Conservation (phyloP, 2,113 vertebrate species). For the Phoxinus phoxinus region DNA sequence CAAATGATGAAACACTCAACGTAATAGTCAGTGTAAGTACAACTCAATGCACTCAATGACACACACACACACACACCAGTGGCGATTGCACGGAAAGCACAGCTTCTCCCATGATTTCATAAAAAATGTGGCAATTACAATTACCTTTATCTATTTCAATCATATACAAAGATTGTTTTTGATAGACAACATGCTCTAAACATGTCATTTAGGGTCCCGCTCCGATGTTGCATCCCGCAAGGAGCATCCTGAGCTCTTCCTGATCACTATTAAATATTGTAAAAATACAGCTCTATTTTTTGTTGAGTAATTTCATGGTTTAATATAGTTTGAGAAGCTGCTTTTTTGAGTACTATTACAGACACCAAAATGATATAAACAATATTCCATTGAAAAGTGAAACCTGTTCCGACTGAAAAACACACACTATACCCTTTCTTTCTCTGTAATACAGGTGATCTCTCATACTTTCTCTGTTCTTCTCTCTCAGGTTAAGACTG, state of each 20-base stretch:
- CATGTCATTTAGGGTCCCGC: background rate
- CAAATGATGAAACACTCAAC: constrained; percentile 94
- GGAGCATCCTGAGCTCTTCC: too few relatives aligned
- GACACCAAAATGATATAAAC: background rate
- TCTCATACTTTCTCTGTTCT: background rate
- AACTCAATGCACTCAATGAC: background rate
- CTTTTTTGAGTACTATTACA: background rate
- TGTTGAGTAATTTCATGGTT: background rate
- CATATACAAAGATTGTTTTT: background rate
- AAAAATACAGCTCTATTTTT: background rate
- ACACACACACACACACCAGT: constrained; percentile 23
- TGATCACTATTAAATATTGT: background rate
- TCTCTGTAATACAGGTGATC: background rate
- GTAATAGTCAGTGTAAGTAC: constrained; percentile 95
- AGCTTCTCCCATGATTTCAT: background rate
- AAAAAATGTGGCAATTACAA: background rate
- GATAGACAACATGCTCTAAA: background rate
- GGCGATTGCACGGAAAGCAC: background rate
- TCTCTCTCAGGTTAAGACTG: constrained; percentile 87
- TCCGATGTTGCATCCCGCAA: background rate
- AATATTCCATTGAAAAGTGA: background rate
- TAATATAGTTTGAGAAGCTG: background rate
- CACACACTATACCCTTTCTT: background rate
- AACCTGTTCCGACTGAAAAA: background rate
- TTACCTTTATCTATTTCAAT: background rate